phyloP scores from a whole-genome alignment of 2,113 vertebrate genomes.

The Amia ocellicauda region DNA sequence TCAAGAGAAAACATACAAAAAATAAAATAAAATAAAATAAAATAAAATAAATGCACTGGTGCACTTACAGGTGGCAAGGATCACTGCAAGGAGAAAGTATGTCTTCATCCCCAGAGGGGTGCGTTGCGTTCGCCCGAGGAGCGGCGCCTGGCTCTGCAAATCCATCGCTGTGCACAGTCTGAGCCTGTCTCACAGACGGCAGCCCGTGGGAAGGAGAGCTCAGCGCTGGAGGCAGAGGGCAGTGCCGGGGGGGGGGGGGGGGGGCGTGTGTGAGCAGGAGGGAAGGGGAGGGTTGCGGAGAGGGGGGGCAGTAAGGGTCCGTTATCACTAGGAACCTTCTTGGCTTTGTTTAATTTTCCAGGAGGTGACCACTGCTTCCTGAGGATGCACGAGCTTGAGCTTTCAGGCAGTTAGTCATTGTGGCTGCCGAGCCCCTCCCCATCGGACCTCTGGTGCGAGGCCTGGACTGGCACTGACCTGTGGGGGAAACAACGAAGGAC shows the following conservation, averaged over 20 bases:
- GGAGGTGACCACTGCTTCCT: constrained; percentile 71
- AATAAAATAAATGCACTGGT: neutral
- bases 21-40: neutral
- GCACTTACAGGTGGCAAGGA: constrained; percentile 59
- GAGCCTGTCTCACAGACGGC: constrained; percentile 19
- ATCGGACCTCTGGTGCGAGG: too few species aligned
- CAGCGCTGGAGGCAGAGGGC: constrained; percentile 2
- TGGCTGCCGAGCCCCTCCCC: constrained; percentile 27
- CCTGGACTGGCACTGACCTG: too few species aligned
- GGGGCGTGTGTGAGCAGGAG: constrained; percentile 24
- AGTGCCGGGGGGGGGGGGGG: constrained; percentile 22
- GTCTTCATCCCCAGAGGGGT: constrained; percentile 45
- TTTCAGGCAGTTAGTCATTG: constrained; percentile 57
- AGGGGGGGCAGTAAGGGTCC: neutral
- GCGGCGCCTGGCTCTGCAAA: too few species aligned
- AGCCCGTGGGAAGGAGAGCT: constrained; percentile 18
- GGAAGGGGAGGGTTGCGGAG: neutral
- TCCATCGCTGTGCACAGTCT: too few species aligned
- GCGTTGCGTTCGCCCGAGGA: neutral
- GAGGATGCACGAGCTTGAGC: constrained; percentile 57
- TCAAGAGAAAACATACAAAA: too few species aligned
- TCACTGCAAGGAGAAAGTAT: constrained; percentile 35
- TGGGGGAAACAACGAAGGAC: too few species aligned
- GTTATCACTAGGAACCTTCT: constrained; percentile 43
- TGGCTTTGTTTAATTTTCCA: constrained; percentile 52